phyloP scores from a whole-genome alignment of 2,888 invertebrate genomes.

The Amphimallon solstitiale region DNA sequence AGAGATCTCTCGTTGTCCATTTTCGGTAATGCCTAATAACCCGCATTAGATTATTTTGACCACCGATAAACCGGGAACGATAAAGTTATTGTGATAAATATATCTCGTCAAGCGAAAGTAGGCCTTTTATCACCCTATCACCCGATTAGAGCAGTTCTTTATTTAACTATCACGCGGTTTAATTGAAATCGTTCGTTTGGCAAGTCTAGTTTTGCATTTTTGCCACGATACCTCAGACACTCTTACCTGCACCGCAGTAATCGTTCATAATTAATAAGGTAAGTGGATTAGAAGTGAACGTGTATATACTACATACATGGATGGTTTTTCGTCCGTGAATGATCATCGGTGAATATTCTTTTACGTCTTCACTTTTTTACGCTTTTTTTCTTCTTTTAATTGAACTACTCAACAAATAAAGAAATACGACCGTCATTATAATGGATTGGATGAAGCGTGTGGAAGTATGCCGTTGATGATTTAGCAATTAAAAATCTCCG shows the following conservation, averaged over 20 bases:
- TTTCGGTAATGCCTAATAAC: background rate
- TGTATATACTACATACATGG: too few species aligned
- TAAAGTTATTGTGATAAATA: too few species aligned
- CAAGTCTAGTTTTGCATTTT: constrained; percentile 19
- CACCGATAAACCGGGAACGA: background rate
- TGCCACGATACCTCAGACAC: background rate
- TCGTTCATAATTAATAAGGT: constrained; percentile 3
- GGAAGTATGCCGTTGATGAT: too few species aligned
- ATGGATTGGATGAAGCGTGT: too few species aligned
- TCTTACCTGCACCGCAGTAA: background rate
- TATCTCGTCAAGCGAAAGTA: constrained; percentile 25
- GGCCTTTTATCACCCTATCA: constrained; percentile 1
- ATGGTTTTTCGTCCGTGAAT: background rate
- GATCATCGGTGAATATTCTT: background rate
- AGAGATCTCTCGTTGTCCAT: constrained; percentile 4
- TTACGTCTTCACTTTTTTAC: too few species aligned
- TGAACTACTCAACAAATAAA: too few species aligned
- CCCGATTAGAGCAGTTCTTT: too few species aligned
- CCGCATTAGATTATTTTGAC: constrained; percentile 1
- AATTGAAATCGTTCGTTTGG: constrained; percentile 16
- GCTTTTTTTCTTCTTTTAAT: too few species aligned
- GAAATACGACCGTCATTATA: too few species aligned
- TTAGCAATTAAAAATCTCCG: too few species aligned
- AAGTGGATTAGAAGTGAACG: constrained; percentile 30
- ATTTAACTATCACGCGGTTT: constrained; percentile 18